Evolutionary conservation across 2,888 invertebrate genomes (phyloP), one percentile per base, ranked within the genome.

Genomic region (Oscheius myriophilus): DNA sequence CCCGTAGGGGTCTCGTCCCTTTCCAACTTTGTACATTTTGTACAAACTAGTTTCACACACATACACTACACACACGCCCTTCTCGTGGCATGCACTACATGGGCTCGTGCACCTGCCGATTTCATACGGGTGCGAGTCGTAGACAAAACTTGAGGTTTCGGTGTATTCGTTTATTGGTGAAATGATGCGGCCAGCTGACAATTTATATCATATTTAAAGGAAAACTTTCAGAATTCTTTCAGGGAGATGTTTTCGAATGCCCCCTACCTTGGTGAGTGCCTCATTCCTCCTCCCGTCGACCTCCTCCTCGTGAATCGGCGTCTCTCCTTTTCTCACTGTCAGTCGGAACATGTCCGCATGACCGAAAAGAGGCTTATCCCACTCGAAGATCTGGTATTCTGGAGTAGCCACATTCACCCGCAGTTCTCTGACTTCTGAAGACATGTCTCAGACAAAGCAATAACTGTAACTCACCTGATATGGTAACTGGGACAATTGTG

Each of bases 361-460:
- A 21, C 85, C 85, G 67, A 79, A 81, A 18, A 75, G 71, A 1
- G 85, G 85, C 42, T 75, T 49, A 61, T 86, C 85, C 85, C 85
- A 85, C 59, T 86, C 84, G 53, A 86, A 84, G 11, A 85, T 81
- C 57, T 84, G 85, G 64, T 85, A 85, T 16, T 76, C 72, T n/a
- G 64, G 67, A n/a, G 81, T 84, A 18, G 83, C 85, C 26, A 85
- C 80, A 62, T 85, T 85, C 14, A 86, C 82, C 18, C 78, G 79
- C 11, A 82, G 62, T 39, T 77, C 72, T 11, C 76, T 67, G 14
- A 81, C 79, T 62, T 69, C 76, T 75, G 67, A 42, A 75, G 71
- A 46, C 7, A 45, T 53, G 61, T 12, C 6, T 51, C 23, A 42
- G 14, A 42, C 9, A 14, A 11, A 42, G 9, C 42, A 14, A n/a